phyloP scores from a whole-genome alignment of 2,888 invertebrate genomes.

The Anaspis maculata region DNA sequence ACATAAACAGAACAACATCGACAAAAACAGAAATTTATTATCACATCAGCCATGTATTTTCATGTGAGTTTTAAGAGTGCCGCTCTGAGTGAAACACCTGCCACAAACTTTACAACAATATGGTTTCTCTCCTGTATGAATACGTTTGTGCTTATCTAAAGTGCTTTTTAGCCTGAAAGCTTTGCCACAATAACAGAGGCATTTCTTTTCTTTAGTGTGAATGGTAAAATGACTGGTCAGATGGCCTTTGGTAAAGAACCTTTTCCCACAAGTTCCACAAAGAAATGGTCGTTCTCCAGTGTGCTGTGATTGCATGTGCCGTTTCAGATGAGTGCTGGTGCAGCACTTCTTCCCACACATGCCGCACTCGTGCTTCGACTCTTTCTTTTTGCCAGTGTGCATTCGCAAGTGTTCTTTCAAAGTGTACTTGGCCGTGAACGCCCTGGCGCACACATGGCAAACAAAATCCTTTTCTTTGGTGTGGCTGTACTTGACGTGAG shows the following conservation, averaged over 20 bases:
- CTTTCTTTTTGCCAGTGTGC: slow-evolving; percentile 15
- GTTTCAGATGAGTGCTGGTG: slow-evolving; percentile 16
- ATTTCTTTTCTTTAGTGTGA: slow-evolving; percentile 14
- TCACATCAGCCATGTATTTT: slow-evolving; percentile 3
- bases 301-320: slow-evolving; percentile 14
- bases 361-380: slow-evolving; percentile 11
- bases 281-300: slow-evolving; percentile 16
- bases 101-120: slow-evolving; percentile 13
- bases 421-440: slow-evolving; percentile 16
- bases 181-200: slow-evolving; percentile 14
- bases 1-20: no score
- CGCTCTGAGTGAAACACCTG: slow-evolving; percentile 4
- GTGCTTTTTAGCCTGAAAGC: slow-evolving; percentile 14
- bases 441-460: slow-evolving; percentile 16
- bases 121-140: no score
- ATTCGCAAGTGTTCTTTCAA: slow-evolving; percentile 16
- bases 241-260: slow-evolving; percentile 6
- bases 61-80: slow-evolving; percentile 4
- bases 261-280: slow-evolving; percentile 12
- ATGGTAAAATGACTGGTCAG: no score
- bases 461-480: slow-evolving; percentile 14
- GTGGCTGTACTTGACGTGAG: slow-evolving; percentile 16
- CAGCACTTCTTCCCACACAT: slow-evolving; percentile 15
- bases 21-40: no score
- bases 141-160: slow-evolving; percentile 26